phyloP scores from a whole-genome alignment of 2,797 vertebrate genomes.

The Microctenopoma lineatum region DNA sequence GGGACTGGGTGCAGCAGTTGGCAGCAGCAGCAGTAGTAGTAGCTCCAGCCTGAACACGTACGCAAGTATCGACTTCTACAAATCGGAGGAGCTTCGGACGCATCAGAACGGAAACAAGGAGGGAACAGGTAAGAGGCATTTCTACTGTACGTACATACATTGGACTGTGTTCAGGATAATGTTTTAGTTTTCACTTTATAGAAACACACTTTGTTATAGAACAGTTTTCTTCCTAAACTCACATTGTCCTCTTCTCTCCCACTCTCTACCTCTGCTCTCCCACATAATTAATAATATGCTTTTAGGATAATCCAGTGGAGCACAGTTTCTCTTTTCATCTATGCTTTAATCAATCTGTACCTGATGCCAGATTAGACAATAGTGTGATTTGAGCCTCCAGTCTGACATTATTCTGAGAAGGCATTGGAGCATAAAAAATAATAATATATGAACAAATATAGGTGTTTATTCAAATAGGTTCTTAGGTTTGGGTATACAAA shows the following conservation, averaged over 20 bases:
- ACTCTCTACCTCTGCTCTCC: slow-evolving; percentile 5
- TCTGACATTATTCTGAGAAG: slow-evolving; percentile 5
- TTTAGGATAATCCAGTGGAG: slow-evolving; percentile 62
- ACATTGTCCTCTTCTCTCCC: background rate
- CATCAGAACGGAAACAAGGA: slow-evolving; percentile 82
- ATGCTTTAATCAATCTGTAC: slow-evolving; percentile 62
- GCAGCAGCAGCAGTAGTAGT: slow-evolving; percentile 48
- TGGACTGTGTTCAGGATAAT: background rate
- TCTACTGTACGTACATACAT: background rate
- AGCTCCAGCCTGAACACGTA: slow-evolving; percentile 82
- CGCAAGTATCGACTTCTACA: slow-evolving; percentile 88
- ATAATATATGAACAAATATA: slow-evolving; percentile 1
- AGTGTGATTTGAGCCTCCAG: slow-evolving; percentile 39
- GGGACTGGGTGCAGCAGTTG: slow-evolving; percentile 48
- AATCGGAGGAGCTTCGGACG: slow-evolving; percentile 81
- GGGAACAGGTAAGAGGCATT: slow-evolving; percentile 75
- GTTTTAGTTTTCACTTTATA: background rate
- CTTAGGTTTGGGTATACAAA: slow-evolving; percentile 9
- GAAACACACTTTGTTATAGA: background rate
- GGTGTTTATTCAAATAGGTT: background rate
- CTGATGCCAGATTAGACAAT: slow-evolving; percentile 65
- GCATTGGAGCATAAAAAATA: background rate
- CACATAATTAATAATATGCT: slow-evolving; percentile 23
- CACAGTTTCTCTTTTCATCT: slow-evolving; percentile 30
- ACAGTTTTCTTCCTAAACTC: background rate